Conservation (phyloP, 2,888 invertebrate species). For the Drosophila borborema region DNA sequence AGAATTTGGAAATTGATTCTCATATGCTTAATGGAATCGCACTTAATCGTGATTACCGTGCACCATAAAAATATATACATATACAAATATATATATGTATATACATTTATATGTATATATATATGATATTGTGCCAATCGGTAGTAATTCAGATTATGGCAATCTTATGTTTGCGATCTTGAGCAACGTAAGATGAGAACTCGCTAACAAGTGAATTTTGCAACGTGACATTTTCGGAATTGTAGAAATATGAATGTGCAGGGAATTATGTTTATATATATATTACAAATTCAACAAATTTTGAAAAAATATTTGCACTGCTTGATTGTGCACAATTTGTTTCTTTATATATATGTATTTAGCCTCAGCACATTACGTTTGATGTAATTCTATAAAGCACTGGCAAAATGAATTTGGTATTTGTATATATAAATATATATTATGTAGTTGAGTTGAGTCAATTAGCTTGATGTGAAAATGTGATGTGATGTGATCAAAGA, state of each 20-base stretch:
- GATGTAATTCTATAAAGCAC: no score
- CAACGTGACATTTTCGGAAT: constrained; percentile 18
- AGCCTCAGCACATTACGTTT: no score
- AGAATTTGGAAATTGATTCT: background rate
- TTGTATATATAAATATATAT: no score
- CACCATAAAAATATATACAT: background rate
- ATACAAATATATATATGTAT: background rate
- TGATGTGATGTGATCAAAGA: no score
- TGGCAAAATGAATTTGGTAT: background rate
- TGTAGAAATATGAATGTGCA: constrained; percentile 3
- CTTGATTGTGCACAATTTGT: background rate
- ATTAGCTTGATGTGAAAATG: no score
- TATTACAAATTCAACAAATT: background rate
- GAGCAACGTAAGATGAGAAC: constrained; percentile 20
- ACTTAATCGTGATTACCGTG: constrained; percentile 9
- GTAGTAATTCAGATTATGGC: constrained; percentile 27
- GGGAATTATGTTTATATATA: background rate
- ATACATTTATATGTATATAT: background rate
- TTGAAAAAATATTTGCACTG: background rate
- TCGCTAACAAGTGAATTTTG: constrained; percentile 20
- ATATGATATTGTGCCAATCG: constrained; percentile 13
- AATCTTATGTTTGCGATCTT: constrained; percentile 14
- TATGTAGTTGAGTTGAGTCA: no score
- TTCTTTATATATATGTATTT: background rate
- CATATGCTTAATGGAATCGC: constrained; percentile 16